These are phyloP conservation scores for Margaritifera margaritifera DNA, from an alignment of 2,888 invertebrate species.

Conservation along the genomic window DNA sequence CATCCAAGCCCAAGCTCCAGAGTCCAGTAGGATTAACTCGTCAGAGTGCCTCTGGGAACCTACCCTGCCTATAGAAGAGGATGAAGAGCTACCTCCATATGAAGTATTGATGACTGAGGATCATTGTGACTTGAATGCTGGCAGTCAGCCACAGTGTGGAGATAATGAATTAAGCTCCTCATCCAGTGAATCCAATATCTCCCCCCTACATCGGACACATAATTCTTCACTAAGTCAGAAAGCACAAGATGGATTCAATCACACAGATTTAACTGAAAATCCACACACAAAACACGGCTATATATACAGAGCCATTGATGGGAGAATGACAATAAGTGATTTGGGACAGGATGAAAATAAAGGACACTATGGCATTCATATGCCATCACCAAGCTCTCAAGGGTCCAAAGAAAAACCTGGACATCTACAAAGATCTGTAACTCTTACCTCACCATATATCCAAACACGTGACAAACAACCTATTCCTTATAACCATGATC, in stretches of 20 bases:
- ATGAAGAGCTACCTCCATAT: conserved; percentile 63
- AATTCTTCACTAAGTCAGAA: no score
- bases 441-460: neutral
- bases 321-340: no score
- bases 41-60: conserved; percentile 27
- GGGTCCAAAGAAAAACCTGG: neutral
- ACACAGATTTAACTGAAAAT: no score
- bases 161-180: no score
- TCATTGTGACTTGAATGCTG: neutral
- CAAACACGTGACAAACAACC: conserved; percentile 12
- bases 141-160: no score
- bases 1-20: neutral
- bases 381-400: neutral
- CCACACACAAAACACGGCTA: no score
- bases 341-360: no score
- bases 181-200: no score
- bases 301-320: no score
- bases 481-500: neutral
- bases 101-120: conserved; percentile 29
- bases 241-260: no score
- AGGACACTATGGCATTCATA: no score
- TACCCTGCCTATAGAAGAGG: conserved; percentile 49
- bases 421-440: neutral
- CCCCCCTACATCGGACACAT: no score
- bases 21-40: conserved; percentile 19